Percentiles rank a stretch among this genome's conserved stretches.
phyloP scores from a whole-genome alignment of 2,113 vertebrate species.

The Taxidea taxus region DNA sequence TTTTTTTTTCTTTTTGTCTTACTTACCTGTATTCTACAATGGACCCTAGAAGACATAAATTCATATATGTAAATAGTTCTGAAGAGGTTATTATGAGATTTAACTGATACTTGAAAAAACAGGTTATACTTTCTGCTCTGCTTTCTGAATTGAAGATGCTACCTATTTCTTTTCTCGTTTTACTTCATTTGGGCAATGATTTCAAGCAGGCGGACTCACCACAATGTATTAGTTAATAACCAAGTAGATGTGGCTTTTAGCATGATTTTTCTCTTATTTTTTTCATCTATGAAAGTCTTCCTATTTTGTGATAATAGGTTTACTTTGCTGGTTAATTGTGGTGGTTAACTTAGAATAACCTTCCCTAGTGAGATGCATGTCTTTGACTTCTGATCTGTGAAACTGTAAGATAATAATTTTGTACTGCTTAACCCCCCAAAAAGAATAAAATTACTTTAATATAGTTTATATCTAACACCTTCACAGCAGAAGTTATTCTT shows the following conservation, averaged over 20 bases:
- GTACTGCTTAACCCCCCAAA: neutral
- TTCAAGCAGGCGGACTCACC: neutral
- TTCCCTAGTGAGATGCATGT: neutral
- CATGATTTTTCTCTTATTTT: neutral
- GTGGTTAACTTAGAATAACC: neutral
- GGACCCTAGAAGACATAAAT: neutral
- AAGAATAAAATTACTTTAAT: neutral
- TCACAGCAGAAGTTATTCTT: neutral
- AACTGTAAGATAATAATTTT: neutral
- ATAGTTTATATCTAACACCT: neutral
- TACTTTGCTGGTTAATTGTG: neutral
- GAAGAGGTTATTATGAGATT: neutral
- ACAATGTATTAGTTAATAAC: neutral
- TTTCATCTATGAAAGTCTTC: neutral
- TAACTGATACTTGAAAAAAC: neutral
- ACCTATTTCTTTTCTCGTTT: neutral
- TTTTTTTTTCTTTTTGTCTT: neutral
- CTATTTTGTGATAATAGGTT: neutral
- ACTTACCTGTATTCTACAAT: neutral
- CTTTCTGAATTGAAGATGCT: neutral
- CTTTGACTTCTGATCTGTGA: neutral
- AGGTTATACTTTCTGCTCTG: neutral
- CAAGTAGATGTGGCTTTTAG: neutral
- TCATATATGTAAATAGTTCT: neutral
- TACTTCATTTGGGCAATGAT: neutral